Evolutionary conservation across 2,113 vertebrate species (phyloP).

Genomic region (Lepus europaeus): DNA sequence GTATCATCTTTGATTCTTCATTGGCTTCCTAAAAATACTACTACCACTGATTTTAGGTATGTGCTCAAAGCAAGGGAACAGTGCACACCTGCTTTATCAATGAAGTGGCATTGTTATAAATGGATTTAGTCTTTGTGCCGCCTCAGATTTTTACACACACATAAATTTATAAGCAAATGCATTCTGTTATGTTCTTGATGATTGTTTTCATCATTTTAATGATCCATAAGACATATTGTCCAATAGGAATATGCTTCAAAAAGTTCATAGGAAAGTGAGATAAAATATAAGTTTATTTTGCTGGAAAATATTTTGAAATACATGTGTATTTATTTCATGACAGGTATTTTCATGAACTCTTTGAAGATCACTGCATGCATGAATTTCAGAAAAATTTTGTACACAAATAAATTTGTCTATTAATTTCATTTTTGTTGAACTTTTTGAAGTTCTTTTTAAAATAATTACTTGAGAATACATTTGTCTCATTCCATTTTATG

Average conservation of each 20-base stretch:
- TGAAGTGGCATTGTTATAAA: slow-evolving; percentile 82
- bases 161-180: slow-evolving; percentile 20
- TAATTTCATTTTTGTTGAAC: no score
- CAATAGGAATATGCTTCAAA: slow-evolving; percentile 19
- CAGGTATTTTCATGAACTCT: no score
- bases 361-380: no score
- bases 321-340: no score
- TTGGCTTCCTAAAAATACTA: slow-evolving; percentile 70
- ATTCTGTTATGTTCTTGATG: slow-evolving; percentile 55
- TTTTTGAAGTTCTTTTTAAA: no score
- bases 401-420: no score
- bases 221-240: slow-evolving; percentile 72
- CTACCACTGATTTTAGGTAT: slow-evolving; percentile 80
- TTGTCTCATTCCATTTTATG: slow-evolving; percentile 62
- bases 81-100: slow-evolving; percentile 77
- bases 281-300: no score
- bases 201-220: slow-evolving; percentile 86
- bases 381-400: no score
- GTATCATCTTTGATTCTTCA: neutral
- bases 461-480: slow-evolving; percentile 54
- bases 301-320: no score
- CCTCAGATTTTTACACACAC: neutral
- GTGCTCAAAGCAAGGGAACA: slow-evolving; percentile 70
- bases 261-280: no score
- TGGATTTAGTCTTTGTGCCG: slow-evolving; percentile 74